phyloP scores from a whole-genome alignment of 2,888 invertebrate genomes.

The Noctua pronuba region DNA sequence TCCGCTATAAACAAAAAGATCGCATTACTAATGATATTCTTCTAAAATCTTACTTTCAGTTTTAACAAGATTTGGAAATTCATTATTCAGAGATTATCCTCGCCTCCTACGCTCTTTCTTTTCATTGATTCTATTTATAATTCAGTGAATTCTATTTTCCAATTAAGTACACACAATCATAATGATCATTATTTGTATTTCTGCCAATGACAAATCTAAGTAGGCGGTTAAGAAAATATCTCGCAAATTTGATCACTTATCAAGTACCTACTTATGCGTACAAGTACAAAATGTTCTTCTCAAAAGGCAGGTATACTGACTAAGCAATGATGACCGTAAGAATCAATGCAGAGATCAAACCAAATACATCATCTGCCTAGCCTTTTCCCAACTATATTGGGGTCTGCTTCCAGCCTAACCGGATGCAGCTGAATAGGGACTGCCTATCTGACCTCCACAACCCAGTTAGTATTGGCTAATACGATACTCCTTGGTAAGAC shows the following conservation, averaged over 20 bases:
- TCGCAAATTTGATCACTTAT: not conserved
- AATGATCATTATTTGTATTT: not conserved
- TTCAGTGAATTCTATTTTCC: not conserved
- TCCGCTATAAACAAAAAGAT: slow-evolving; percentile 70
- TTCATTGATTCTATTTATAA: not conserved
- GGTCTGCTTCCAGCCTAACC: too few species aligned
- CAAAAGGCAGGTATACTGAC: not conserved
- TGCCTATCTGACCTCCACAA: too few species aligned
- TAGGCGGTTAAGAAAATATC: not conserved
- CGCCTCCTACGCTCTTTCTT: not conserved
- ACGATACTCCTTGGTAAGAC: too few species aligned
- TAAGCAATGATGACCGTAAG: not conserved
- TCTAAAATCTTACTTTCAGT: not conserved
- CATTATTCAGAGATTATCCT: not conserved
- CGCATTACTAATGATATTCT: slow-evolving; percentile 28
- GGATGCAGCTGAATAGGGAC: too few species aligned
- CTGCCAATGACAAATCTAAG: slow-evolving; percentile 3
- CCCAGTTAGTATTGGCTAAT: too few species aligned
- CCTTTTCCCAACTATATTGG: too few species aligned
- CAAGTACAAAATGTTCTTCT: not conserved
- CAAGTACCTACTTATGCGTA: not conserved
- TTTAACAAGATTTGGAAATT: not conserved
- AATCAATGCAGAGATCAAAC: not conserved
- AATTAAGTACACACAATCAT: not conserved
- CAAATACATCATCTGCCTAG: too few species aligned